phyloP scores from a whole-genome alignment of 2,797 vertebrate species.

The Tangara arthus region DNA sequence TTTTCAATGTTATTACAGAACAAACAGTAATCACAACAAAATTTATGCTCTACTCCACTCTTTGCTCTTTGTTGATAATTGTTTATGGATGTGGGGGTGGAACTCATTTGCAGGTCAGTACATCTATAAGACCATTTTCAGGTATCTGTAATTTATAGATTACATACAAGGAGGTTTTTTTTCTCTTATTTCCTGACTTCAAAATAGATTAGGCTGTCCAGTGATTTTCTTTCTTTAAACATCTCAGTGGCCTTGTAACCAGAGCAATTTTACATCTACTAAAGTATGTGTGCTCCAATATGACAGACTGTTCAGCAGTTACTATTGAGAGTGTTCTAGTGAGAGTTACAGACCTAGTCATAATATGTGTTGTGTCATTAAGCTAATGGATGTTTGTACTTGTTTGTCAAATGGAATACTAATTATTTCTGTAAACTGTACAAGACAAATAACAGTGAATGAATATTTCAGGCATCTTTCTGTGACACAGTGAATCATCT shows the following conservation, averaged over 20 bases:
- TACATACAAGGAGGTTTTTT: background rate
- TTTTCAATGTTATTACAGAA: background rate
- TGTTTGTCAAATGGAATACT: conserved; percentile 29
- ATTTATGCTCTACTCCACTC: background rate
- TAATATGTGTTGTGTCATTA: conserved; percentile 29
- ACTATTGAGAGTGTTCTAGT: background rate
- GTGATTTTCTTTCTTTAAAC: background rate
- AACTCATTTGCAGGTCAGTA: background rate
- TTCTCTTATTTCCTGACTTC: background rate
- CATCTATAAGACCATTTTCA: background rate
- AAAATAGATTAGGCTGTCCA: background rate
- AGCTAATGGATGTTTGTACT: conserved; percentile 41
- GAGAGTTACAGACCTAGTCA: background rate
- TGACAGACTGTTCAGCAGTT: background rate
- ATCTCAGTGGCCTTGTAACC: background rate
- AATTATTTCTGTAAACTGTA: conserved; percentile 27
- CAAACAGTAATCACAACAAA: background rate
- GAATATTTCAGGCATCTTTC: conserved; percentile 16
- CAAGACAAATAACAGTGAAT: background rate
- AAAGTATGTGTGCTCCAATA: background rate
- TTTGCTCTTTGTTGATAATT: background rate
- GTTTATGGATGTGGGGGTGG: background rate
- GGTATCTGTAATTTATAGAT: background rate
- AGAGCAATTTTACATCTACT: background rate
- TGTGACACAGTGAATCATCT: conserved; percentile 39